Percentiles rank a stretch among this genome's conserved stretches.
phyloP scores from a whole-genome alignment of 2,113 vertebrate genomes.

The Hippopotamus amphibius region DNA sequence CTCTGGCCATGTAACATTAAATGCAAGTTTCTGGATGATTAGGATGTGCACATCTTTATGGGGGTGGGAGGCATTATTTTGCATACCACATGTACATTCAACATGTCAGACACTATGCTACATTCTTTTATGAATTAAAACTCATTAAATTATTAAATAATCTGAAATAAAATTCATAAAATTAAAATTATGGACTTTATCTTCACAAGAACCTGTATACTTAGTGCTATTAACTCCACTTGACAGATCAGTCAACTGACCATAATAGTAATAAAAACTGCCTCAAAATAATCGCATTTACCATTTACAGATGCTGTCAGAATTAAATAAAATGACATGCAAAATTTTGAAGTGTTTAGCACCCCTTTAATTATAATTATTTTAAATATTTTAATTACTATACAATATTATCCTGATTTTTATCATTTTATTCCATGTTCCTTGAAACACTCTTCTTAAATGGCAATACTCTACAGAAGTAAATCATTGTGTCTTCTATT shows the following conservation, averaged over 20 bases:
- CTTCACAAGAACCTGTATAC: background rate
- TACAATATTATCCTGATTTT: background rate
- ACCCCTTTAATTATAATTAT: background rate
- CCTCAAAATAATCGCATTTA: background rate
- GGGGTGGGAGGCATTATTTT: background rate
- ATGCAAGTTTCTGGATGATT: background rate
- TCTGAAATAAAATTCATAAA: background rate
- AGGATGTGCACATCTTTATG: background rate
- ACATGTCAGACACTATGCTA: background rate
- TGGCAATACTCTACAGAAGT: background rate
- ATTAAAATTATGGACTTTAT: background rate
- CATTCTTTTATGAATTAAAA: background rate
- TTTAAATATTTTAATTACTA: background rate
- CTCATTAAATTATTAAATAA: no score
- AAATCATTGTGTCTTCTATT: background rate
- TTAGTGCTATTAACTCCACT: background rate
- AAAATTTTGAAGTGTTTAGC: background rate
- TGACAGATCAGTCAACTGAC: background rate
- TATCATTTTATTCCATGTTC: background rate
- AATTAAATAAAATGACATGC: background rate
- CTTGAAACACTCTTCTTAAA: background rate
- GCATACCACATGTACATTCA: background rate
- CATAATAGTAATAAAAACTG: background rate
- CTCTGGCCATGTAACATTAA: background rate
- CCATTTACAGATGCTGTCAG: background rate